These are phyloP conservation scores for Epinephelus awoara DNA, from an alignment of 2,797 vertebrate species.

Conservation along the genomic window DNA sequence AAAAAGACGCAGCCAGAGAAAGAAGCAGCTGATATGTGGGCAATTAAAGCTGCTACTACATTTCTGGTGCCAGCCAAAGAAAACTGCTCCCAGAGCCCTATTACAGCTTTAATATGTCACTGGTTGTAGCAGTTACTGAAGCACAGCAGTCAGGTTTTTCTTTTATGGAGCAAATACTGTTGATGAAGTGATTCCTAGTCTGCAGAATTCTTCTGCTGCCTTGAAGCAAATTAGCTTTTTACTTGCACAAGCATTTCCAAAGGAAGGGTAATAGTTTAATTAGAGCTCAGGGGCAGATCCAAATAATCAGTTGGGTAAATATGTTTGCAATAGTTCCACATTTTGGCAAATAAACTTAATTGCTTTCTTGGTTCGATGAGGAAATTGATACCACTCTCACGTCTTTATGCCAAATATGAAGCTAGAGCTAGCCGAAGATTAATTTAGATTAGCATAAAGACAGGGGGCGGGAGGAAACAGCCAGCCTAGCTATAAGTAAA, in stretches of 20 bases:
- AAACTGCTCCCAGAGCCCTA: slow-evolving; percentile 14
- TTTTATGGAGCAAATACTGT: neutral
- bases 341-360: neutral
- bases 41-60: slow-evolving; percentile 67
- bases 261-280: neutral
- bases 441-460: neutral
- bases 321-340: neutral
- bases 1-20: slow-evolving; percentile 37
- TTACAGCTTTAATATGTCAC: slow-evolving; percentile 13
- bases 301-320: neutral
- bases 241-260: slow-evolving; percentile 2
- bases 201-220: neutral
- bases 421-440: neutral
- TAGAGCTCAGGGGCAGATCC: neutral
- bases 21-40: slow-evolving; percentile 72
- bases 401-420: neutral
- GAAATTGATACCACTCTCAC: too few relatives aligned
- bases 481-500: neutral
- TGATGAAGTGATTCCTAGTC: neutral
- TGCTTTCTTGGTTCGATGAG: neutral
- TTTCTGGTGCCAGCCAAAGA: slow-evolving; percentile 38
- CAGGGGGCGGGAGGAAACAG: neutral
- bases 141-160: neutral
- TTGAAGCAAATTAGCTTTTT: neutral
- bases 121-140: neutral